Conservation (phyloP, 2,888 invertebrate species). For the Paralinhomoeus sp. region DNA sequence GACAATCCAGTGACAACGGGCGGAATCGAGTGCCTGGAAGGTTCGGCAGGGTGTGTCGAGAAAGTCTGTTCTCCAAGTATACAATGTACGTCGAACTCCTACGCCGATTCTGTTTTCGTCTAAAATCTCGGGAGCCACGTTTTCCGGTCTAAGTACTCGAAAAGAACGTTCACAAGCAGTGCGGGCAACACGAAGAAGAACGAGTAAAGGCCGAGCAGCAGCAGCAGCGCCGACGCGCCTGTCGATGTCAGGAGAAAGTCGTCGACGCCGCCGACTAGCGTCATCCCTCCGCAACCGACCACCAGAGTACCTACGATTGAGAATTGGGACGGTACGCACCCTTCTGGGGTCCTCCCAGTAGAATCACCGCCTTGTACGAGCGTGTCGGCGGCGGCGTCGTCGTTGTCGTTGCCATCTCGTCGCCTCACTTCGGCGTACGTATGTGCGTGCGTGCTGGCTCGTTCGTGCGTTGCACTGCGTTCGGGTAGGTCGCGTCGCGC, state of each 20-base stretch:
- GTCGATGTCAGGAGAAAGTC: neutral
- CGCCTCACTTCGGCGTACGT: no score
- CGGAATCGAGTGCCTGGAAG: slow-evolving; percentile 75
- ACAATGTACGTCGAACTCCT: no score
- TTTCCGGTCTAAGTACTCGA: neutral
- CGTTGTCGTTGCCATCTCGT: no score
- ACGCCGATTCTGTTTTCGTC: no score
- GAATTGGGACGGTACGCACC: slow-evolving; percentile 36
- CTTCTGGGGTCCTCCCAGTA: slow-evolving; percentile 82
- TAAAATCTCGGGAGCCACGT: no score
- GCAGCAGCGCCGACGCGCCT: slow-evolving; percentile 9
- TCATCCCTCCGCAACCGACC: neutral
- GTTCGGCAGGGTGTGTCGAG: no score
- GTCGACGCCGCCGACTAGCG: neutral
- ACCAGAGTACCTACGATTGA: no score
- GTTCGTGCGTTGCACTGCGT: no score
- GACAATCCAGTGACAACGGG: slow-evolving; percentile 80
- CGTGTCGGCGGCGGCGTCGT: no score
- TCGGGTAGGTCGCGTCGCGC: no score
- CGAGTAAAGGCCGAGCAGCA: slow-evolving; percentile 16
- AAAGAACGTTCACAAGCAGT: slow-evolving; percentile 11
- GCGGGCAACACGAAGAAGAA: slow-evolving; percentile 19
- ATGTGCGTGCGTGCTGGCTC: no score
- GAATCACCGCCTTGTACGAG: slow-evolving; percentile 46
- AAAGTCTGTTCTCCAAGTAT: no score